Conservation (phyloP, 2,888 invertebrate genomes). For the Ophonus ardosiacus region DNA sequence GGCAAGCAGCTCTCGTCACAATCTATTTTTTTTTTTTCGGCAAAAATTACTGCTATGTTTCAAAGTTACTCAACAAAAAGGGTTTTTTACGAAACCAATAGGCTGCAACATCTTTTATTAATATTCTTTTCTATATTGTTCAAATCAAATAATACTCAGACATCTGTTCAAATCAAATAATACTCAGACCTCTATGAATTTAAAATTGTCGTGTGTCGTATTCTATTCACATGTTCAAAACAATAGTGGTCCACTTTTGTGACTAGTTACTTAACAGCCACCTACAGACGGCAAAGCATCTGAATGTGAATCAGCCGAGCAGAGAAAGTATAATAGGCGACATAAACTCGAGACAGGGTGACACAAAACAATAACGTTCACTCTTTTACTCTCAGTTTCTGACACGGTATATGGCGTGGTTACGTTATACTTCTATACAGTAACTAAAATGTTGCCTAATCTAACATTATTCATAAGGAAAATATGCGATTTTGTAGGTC, state of each 20-base stretch:
- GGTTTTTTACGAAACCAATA: too few species aligned
- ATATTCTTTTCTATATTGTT: too few species aligned
- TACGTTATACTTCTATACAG: background rate
- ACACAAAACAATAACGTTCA: background rate
- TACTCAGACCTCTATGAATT: too few species aligned
- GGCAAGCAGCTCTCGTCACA: too few species aligned
- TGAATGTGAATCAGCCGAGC: background rate
- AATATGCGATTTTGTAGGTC: background rate
- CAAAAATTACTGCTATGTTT: too few species aligned
- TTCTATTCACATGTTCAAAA: background rate
- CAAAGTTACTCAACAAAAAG: too few species aligned
- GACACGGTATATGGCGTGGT: background rate
- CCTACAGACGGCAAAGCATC: background rate
- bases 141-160: too few species aligned
- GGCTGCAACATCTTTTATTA: too few species aligned
- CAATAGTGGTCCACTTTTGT: background rate
- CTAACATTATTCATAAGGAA: background rate
- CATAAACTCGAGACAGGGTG: background rate
- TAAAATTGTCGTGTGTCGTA: background rate
- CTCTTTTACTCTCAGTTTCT: background rate
- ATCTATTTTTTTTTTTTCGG: too few species aligned
- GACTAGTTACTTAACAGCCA: background rate
- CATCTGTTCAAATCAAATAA: too few species aligned
- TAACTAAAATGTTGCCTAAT: background rate
- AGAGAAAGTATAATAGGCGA: background rate